Percentiles rank a stretch among this genome's conserved stretches.
Conservation (phyloP, 2,888 invertebrate species). For the Megastigmus dorsalis region DNA sequence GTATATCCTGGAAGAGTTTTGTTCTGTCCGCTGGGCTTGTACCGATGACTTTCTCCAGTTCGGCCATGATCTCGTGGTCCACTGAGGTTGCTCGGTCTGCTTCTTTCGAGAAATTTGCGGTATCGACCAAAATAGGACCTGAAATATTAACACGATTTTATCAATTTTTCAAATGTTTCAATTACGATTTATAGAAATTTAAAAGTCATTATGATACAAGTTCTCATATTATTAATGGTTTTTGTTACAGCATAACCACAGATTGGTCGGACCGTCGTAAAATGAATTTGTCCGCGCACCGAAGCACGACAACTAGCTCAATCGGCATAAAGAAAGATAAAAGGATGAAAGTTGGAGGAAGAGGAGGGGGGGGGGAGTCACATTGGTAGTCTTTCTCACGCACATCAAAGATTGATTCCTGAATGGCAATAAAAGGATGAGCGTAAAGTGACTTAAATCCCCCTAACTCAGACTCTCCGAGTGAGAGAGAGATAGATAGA, state of each 20-base stretch:
- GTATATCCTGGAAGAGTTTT: slow-evolving; percentile 76
- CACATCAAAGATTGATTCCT: not conserved
- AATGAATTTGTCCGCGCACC: too few species aligned
- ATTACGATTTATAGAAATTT: too few species aligned
- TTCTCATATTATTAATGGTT: too few species aligned
- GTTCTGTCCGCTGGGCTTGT: slow-evolving; percentile 66
- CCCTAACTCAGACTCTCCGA: slow-evolving; percentile 31
- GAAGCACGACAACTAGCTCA: too few species aligned
- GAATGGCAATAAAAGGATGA: slow-evolving; percentile 21
- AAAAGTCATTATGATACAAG: too few species aligned
- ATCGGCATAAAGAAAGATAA: too few species aligned
- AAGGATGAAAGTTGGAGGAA: too few species aligned
- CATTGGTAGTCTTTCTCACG: too few species aligned
- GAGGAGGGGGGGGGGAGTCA: too few species aligned
- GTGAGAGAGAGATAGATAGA: not conserved
- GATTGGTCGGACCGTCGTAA: too few species aligned
- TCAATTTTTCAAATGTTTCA: too few species aligned
- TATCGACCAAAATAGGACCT: slow-evolving; percentile 89
- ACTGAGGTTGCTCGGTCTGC: slow-evolving; percentile 81
- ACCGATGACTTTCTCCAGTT: slow-evolving; percentile 76
- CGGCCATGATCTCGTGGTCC: slow-evolving; percentile 78
- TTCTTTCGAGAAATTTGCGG: slow-evolving; percentile 83
- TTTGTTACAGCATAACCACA: too few species aligned
- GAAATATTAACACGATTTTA: slow-evolving; percentile 62
- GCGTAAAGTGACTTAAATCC: slow-evolving; percentile 40